Conservation (phyloP, 2,888 invertebrate genomes). For the Steinernema hermaphroditum region DNA sequence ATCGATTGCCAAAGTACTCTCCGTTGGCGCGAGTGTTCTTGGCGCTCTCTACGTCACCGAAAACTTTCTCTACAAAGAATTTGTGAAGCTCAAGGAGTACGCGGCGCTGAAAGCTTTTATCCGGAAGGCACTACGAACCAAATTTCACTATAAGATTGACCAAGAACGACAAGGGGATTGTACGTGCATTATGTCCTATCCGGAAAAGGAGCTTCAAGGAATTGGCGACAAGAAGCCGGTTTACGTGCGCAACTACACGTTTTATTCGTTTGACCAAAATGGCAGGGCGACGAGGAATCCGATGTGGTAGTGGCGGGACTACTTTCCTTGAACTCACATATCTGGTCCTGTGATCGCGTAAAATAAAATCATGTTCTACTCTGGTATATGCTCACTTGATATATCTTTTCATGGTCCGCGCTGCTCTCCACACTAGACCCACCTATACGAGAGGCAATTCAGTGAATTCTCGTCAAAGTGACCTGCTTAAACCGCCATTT, state of each 20-base stretch:
- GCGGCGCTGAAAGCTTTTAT: neutral
- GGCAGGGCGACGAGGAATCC: neutral
- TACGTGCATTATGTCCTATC: neutral
- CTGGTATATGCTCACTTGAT: no score
- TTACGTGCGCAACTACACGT: neutral
- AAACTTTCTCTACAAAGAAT: neutral
- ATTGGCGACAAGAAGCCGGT: neutral
- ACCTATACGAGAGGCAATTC: no score
- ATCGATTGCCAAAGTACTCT: neutral
- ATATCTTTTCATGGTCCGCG: no score
- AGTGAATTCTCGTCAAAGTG: no score
- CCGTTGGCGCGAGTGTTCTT: neutral
- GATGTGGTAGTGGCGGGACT: no score
- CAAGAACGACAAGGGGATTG: neutral
- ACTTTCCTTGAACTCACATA: no score
- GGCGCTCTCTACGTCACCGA: neutral
- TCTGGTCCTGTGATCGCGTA: no score
- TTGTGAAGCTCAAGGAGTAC: neutral
- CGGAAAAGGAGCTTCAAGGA: neutral
- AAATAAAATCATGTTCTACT: no score
- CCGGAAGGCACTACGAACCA: neutral
- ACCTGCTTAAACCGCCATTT: no score
- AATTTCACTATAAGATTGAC: neutral
- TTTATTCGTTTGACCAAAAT: neutral
- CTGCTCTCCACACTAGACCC: no score